A percentile compares a stretch with the other conserved stretches of the same genome.
phyloP scores from a whole-genome alignment of 2,888 invertebrate species.

The Sinelater perroti region DNA sequence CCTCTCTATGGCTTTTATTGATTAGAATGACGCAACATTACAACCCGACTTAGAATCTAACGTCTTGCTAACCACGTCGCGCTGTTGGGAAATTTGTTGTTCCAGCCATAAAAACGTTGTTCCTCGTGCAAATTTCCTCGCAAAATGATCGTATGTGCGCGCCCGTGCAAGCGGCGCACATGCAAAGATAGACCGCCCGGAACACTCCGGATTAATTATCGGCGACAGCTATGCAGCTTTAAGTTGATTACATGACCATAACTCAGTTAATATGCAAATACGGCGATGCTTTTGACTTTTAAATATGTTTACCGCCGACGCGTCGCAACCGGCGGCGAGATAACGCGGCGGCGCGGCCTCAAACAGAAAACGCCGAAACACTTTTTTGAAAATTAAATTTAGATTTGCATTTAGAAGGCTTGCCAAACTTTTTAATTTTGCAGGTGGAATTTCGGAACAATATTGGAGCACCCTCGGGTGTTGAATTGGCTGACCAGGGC shows the following conservation, averaged over 20 bases:
- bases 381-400: conserved; percentile 15
- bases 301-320: conserved; percentile 19
- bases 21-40: too few species aligned
- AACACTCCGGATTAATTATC: conserved; percentile 42
- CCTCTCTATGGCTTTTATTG: too few species aligned
- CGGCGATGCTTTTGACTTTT: conserved; percentile 56
- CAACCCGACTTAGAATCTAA: too few species aligned
- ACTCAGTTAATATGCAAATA: conserved; percentile 63
- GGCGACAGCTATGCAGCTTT: conserved; percentile 38
- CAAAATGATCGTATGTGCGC: too few species aligned
- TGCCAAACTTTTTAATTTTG: conserved; percentile 13
- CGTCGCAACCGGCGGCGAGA: conserved; percentile 1
- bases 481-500: too few species aligned
- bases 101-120: too few species aligned
- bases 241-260: conserved; percentile 62
- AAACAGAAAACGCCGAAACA: conserved; percentile 15
- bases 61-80: too few species aligned
- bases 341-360: conserved; percentile 7
- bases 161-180: conserved; percentile 6
- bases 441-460: too few species aligned
- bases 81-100: too few species aligned
- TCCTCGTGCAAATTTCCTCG: too few species aligned
- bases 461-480: too few species aligned
- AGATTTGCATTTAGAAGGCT: conserved; percentile 24
- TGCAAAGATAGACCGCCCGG: conserved; percentile 20